phyloP scores from a whole-genome alignment of 2,113 vertebrate species.

The Trematocara zebra region DNA sequence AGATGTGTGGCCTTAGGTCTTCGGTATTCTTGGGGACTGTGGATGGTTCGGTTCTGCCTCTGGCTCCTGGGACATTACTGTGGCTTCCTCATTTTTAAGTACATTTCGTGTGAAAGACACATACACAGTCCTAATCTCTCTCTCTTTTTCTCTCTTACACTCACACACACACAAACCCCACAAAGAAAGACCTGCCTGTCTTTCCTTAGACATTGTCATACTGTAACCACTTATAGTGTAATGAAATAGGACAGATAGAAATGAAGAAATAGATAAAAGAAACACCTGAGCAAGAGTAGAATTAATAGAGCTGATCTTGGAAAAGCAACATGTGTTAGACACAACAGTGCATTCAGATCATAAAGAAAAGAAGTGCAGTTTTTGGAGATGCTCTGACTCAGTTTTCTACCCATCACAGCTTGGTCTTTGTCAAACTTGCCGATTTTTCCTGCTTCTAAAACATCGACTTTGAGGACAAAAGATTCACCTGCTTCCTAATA shows the following conservation, averaged over 20 bases:
- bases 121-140: background rate
- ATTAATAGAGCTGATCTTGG: background rate
- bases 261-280: background rate
- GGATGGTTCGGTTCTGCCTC: background rate
- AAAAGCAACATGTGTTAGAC: background rate
- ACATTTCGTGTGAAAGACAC: background rate
- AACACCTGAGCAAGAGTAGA: background rate
- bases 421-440: fast-evolving
- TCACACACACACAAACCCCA: background rate
- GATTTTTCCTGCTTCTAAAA: background rate
- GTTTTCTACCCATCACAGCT: background rate
- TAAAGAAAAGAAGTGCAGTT: background rate
- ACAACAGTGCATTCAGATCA: background rate
- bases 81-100: background rate
- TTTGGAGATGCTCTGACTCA: background rate
- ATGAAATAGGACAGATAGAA: background rate
- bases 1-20: background rate
- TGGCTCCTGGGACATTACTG: background rate
- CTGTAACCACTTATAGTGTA: background rate
- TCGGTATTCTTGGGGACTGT: background rate
- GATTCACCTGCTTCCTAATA: background rate
- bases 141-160: background rate
- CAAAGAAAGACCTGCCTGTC: background rate
- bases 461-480: background rate
- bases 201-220: background rate